Percentiles rank a stretch among this genome's conserved stretches.
phyloP scores from a whole-genome alignment of 1,140 invertebrate genomes.

The Harpegnathos saltator region DNA sequence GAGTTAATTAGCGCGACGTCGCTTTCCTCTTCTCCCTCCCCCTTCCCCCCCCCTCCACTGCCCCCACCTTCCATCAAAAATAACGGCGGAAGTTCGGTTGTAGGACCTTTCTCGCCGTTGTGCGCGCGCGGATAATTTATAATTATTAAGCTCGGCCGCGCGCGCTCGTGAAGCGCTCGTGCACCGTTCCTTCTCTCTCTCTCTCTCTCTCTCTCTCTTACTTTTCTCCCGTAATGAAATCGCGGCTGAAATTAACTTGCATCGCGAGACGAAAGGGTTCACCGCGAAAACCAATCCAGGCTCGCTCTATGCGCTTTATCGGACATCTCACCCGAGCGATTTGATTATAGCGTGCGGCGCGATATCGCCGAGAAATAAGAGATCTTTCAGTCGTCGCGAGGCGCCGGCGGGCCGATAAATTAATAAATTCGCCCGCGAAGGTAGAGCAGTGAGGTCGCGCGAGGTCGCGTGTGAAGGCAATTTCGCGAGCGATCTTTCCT shows the following conservation, averaged over 20 bases:
- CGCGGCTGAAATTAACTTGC: conserved; percentile 10
- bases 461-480: too few relatives aligned
- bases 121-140: conserved; percentile 61
- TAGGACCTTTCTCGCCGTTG: conserved; percentile 6
- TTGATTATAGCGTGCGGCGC: too few relatives aligned
- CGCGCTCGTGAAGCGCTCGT: neutral
- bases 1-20: conserved; percentile 62
- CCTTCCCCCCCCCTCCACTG: neutral
- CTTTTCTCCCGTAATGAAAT: too few relatives aligned
- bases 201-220: conserved; percentile 16
- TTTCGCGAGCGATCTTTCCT: too few relatives aligned
- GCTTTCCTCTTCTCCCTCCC: conserved; percentile 38
- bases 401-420: too few relatives aligned
- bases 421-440: neutral
- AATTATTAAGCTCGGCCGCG: conserved; percentile 50
- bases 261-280: neutral
- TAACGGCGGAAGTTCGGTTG: neutral
- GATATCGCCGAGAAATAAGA: neutral
- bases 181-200: neutral
- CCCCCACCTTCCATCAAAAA: conserved; percentile 21
- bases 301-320: neutral
- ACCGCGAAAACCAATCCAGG: neutral
- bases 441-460: too few relatives aligned
- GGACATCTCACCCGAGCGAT: neutral
- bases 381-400: neutral